phyloP scores from a whole-genome alignment of 2,888 invertebrate species.

The Trissonchulus sp. region DNA sequence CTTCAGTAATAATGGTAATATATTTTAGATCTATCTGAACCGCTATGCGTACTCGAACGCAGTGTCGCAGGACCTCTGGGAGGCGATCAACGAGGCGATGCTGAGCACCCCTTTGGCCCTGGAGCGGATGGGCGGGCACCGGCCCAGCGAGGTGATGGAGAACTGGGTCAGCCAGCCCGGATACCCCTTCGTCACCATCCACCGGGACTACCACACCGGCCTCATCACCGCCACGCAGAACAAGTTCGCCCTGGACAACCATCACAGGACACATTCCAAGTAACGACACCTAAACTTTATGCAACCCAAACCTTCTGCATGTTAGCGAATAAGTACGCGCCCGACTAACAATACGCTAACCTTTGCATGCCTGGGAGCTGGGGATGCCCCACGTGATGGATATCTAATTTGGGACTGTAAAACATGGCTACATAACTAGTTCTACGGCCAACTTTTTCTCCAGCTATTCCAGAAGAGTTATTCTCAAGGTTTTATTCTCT shows the following conservation, averaged over 20 bases:
- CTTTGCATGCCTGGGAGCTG: no score
- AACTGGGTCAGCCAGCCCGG: constrained; percentile 23
- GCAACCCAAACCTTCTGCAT: no score
- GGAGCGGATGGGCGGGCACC: neutral
- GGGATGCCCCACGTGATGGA: no score
- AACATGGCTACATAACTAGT: no score
- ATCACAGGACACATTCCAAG: neutral
- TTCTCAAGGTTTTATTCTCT: no score
- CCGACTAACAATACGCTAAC: no score
- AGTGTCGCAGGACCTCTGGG: constrained; percentile 75
- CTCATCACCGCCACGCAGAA: constrained; percentile 6
- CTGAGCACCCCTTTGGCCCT: neutral
- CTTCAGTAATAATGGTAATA: no score
- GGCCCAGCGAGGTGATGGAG: constrained; percentile 15
- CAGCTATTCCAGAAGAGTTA: no score
- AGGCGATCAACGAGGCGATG: constrained; percentile 62
- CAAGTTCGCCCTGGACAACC: neutral
- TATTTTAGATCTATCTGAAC: constrained; percentile 58
- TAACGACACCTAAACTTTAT: no score
- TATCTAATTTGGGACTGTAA: no score
- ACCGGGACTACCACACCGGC: neutral
- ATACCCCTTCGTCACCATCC: constrained; percentile 21
- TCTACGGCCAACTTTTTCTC: no score
- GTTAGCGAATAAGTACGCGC: no score
- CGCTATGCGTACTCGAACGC: constrained; percentile 67